Conservation (phyloP, 2,113 vertebrate genomes). For the Blennius ocellaris region DNA sequence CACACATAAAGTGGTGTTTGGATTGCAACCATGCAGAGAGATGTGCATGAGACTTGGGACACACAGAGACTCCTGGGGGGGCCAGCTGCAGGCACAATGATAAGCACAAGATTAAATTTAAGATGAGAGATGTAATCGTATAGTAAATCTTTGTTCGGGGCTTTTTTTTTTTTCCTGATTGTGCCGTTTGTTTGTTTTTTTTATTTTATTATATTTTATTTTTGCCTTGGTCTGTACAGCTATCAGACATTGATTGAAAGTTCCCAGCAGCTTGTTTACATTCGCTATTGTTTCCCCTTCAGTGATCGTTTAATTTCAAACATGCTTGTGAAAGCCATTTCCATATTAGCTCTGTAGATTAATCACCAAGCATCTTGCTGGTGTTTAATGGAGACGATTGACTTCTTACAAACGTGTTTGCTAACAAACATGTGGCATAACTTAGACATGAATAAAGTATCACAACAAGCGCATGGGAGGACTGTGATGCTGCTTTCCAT, state of each 20-base stretch:
- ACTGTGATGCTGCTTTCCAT: no score
- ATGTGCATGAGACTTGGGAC: not conserved
- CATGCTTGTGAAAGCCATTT: not conserved
- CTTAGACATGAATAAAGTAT: not conserved
- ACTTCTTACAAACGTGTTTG: not conserved
- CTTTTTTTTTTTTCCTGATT: constrained; percentile 4
- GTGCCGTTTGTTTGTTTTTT: no score
- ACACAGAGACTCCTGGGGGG: no score
- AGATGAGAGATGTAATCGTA: constrained; percentile 2
- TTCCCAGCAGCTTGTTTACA: not conserved
- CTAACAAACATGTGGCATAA: not conserved
- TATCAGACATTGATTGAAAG: not conserved
- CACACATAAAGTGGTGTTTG: constrained; percentile 1
- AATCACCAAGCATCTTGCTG: not conserved
- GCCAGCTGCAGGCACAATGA: not conserved
- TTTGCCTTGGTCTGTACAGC: not conserved
- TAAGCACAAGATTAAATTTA: not conserved
- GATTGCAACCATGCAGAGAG: not conserved
- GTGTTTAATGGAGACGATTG: not conserved
- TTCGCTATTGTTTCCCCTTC: not conserved
- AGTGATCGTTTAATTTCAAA: not conserved
- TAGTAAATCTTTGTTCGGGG: not conserved
- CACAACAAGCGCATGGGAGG: no score
- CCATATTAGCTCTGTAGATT: not conserved
- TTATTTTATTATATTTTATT: no score